phyloP scores from a whole-genome alignment of 1,140 invertebrate genomes.

The Ridgeia piscesae region DNA sequence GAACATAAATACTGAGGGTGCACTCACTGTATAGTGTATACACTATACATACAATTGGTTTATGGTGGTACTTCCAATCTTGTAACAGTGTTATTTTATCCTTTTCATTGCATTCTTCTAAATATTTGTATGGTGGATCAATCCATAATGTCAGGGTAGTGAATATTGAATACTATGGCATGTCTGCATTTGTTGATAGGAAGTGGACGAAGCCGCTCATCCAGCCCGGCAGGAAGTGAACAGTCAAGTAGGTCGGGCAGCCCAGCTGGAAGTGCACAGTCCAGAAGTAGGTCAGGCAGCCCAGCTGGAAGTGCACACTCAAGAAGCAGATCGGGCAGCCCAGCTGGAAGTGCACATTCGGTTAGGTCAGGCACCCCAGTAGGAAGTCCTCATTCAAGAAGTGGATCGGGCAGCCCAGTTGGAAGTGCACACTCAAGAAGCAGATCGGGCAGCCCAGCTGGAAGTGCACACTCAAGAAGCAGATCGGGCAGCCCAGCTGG shows the following conservation, averaged over 20 bases:
- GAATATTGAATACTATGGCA: background rate
- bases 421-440: background rate
- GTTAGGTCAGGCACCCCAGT: slow-evolving; percentile 10
- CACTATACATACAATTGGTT: no score
- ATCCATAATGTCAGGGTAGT: background rate
- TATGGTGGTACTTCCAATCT: no score
- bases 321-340: background rate
- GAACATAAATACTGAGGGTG: no score
- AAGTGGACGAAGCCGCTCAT: background rate
- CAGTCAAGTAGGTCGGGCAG: background rate
- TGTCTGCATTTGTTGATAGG: background rate
- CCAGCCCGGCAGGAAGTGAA: background rate
- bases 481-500: background rate
- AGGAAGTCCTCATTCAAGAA: slow-evolving; percentile 23
- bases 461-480: background rate
- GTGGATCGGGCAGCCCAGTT: slow-evolving; percentile 13
- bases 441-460: background rate
- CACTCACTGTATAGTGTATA: no score
- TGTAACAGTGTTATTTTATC: no score
- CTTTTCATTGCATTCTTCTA: no score
- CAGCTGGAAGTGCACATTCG: background rate
- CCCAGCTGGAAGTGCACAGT: no score
- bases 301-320: background rate
- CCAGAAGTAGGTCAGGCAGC: slow-evolving; percentile 8
- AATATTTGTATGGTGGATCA: no score